Base-by-base conservation (phyloP, 2,888 invertebrate genomes). In the Theretra japonica region DNA sequence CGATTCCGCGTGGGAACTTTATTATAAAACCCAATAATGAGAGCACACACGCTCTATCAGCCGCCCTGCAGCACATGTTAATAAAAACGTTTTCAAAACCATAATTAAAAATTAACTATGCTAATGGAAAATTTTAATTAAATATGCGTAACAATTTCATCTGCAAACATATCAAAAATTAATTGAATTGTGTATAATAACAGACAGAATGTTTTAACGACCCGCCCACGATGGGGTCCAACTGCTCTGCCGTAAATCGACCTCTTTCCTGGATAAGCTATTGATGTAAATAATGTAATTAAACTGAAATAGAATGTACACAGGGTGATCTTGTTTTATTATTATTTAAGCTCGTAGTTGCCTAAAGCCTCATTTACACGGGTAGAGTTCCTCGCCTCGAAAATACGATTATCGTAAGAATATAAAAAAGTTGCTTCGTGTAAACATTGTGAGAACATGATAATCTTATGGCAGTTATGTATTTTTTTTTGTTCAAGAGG, bases 161-260 rank as follows among this genome's bases (percentile, higher is more conserved):
- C n/a, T 69, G 68, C 68, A 69, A 69, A 69, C 53, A 69, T 69
- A 69, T 69, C 53, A 69, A 69, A 69, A 69, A 69, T 69, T 69
- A 69, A 69, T 69, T 69, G 68, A 69, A 69, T 69, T 69, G 68
- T 69, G 53, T 69, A 53, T 68, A 69, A 56, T 69, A 69, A 69
- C 68, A 56, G 68, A 5, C 68, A 28, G 53, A 69, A 69, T 69
- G 68, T 69, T 69, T 53, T 30, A 69, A 69, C 68, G 68, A 69
- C 30, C 68, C 68, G 68, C 68, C 68, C 68, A n/a, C 68, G 68
- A 53, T 19, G 68, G 53, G 53, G 11, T 19, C 28, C 28, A 17
- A 25, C 50, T 68, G 53, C 11, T 19, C 30, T 60, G 53, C 68
- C 68, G 56, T 69, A 69, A 69, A 69, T 69, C 68, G 68, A 53